Evolutionary conservation across 2,797 vertebrate genomes (phyloP).

Genomic region (Crocidura indochinensis): DNA sequence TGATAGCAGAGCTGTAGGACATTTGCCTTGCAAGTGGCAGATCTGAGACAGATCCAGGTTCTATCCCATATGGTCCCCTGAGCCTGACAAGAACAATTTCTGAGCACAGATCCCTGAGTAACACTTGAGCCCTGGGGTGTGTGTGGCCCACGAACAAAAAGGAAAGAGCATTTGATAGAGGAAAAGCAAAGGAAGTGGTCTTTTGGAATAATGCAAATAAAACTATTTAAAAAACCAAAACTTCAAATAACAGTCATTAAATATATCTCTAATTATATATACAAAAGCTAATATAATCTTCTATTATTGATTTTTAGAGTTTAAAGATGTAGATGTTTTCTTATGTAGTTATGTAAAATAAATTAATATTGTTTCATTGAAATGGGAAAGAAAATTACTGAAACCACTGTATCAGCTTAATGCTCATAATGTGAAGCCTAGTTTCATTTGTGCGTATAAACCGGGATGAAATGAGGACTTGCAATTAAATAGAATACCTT

Average conservation of each 20-base stretch:
- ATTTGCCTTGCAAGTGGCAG: too few relatives aligned
- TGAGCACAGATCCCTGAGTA: too few relatives aligned
- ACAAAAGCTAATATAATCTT: conserved; percentile 63
- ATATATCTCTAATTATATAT: conserved; percentile 30
- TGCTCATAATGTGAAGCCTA: conserved; percentile 28
- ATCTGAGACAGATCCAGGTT: too few relatives aligned
- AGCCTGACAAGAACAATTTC: too few relatives aligned
- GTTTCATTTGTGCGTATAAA: conserved; percentile 61
- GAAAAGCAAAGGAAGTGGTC: background rate
- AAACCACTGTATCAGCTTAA: conserved; percentile 71
- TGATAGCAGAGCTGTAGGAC: too few relatives aligned
- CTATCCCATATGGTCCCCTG: too few relatives aligned
- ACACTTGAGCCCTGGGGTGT: too few relatives aligned
- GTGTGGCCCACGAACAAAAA: too few relatives aligned
- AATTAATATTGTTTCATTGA: conserved; percentile 71
- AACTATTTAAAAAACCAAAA: background rate
- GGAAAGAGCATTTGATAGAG: background rate
- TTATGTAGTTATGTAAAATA: conserved; percentile 65
- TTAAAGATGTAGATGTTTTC: conserved; percentile 66
- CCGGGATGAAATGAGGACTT: conserved; percentile 18
- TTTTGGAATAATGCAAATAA: conserved; percentile 11
- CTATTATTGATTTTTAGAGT: conserved; percentile 25
- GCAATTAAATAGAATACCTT: conserved; percentile 64
- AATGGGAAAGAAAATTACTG: conserved; percentile 63
- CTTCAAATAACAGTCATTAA: conserved; percentile 65